phyloP scores from a whole-genome alignment of 1,140 invertebrate species.

The Drosophila punjabiensis region DNA sequence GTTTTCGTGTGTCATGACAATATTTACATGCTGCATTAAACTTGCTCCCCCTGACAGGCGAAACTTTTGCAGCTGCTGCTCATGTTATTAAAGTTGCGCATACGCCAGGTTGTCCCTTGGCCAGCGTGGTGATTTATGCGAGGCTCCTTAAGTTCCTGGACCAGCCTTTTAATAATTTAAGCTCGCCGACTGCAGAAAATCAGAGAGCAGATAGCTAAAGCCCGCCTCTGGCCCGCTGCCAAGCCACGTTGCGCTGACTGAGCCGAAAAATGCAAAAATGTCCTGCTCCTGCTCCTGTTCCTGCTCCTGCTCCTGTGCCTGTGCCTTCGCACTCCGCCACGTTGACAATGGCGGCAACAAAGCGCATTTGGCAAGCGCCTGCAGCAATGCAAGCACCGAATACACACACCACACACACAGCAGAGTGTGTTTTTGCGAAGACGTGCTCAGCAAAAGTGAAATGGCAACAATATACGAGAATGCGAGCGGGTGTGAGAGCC shows the following conservation, averaged over 20 bases:
- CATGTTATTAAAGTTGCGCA: slow-evolving; percentile 70
- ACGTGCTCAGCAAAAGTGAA: slow-evolving; percentile 80
- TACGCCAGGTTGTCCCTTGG: slow-evolving; percentile 72
- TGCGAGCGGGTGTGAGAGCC: slow-evolving; percentile 23
- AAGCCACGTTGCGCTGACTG: slow-evolving; percentile 79
- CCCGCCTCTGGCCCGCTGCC: slow-evolving; percentile 50
- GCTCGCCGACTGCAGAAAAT: slow-evolving; percentile 54
- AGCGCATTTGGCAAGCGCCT: slow-evolving; percentile 80
- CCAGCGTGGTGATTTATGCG: slow-evolving; percentile 77
- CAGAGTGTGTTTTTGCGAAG: slow-evolving; percentile 43
- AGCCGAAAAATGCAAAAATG: slow-evolving; percentile 80
- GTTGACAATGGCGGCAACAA: slow-evolving; percentile 80
- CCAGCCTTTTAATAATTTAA: slow-evolving; percentile 75
- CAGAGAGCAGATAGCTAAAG: slow-evolving; percentile 42
- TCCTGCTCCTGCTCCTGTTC: background rate
- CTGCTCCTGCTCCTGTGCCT: slow-evolving; percentile 18
- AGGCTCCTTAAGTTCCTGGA: slow-evolving; percentile 52
- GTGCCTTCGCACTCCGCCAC: slow-evolving; percentile 43
- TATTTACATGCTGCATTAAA: slow-evolving; percentile 84
- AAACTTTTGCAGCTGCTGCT: slow-evolving; percentile 53
- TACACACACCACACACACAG: slow-evolving; percentile 2
- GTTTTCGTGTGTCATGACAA: slow-evolving; percentile 78
- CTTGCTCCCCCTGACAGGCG: slow-evolving; percentile 54
- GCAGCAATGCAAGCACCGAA: slow-evolving; percentile 59
- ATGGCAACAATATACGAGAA: slow-evolving; percentile 68